Percentiles rank a stretch among this genome's conserved stretches.
phyloP scores from a whole-genome alignment of 2,797 vertebrate species.

The Cyclopterus lumpus region DNA sequence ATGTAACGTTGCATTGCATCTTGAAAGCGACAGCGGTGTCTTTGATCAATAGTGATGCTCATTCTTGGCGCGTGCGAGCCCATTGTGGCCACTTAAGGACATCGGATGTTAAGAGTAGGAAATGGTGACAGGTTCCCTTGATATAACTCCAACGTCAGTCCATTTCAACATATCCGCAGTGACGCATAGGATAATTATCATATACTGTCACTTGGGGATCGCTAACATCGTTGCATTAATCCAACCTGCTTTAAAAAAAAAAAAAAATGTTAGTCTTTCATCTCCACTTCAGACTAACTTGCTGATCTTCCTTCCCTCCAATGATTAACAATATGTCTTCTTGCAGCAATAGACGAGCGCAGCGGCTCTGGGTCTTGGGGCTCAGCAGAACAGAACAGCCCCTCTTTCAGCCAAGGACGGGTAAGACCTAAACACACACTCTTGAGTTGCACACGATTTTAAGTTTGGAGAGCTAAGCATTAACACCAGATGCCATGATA shows the following conservation, averaged over 20 bases:
- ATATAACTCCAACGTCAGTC: slow-evolving; percentile 27
- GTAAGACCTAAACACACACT: slow-evolving; percentile 81
- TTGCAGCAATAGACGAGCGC: slow-evolving; percentile 91
- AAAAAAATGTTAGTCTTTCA: slow-evolving; percentile 1
- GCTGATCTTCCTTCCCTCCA: slow-evolving; percentile 26
- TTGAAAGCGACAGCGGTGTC: slow-evolving; percentile 34
- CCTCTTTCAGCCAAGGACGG: slow-evolving; percentile 94
- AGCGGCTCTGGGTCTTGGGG: slow-evolving; percentile 93
- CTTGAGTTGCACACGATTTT: slow-evolving; percentile 48
- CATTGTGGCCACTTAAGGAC: slow-evolving; percentile 51
- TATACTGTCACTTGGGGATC: slow-evolving; percentile 25
- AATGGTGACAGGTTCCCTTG: slow-evolving; percentile 34
- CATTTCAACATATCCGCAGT: slow-evolving; percentile 31
- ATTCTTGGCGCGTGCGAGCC: slow-evolving; percentile 22
- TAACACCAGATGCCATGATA: slow-evolving; percentile 64
- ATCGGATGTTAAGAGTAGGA: slow-evolving; percentile 23
- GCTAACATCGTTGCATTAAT: background rate
- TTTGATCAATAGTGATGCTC: slow-evolving; percentile 55
- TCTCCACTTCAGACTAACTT: slow-evolving; percentile 20
- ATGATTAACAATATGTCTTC: slow-evolving; percentile 32
- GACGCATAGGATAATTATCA: slow-evolving; percentile 25
- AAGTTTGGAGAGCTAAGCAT: slow-evolving; percentile 62
- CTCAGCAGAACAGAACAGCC: slow-evolving; percentile 92
- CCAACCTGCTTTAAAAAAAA: slow-evolving; percentile 1
- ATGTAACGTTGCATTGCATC: background rate